These are phyloP conservation scores for Myotis yumanensis DNA, from an alignment of 2,113 vertebrate species.

Conservation along the genomic window DNA sequence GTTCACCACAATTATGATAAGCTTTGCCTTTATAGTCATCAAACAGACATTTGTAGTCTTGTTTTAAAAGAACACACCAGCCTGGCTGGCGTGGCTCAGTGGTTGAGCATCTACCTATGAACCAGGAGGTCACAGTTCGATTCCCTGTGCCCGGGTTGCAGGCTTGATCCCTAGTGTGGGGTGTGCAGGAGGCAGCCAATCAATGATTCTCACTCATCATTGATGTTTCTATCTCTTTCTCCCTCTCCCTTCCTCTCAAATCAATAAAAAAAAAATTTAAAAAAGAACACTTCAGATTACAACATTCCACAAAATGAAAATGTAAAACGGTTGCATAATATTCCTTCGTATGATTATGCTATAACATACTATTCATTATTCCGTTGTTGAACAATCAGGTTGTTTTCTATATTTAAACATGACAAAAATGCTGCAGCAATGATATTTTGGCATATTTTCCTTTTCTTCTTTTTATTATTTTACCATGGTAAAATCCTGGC, in stretches of 20 bases:
- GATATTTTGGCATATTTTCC: background rate
- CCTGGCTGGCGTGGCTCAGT: too few relatives aligned
- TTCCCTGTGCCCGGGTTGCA: too few relatives aligned
- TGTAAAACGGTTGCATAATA: background rate
- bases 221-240: too few relatives aligned
- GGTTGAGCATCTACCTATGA: too few relatives aligned
- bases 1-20: background rate
- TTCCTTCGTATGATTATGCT: background rate
- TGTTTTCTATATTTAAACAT: background rate
- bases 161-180: too few relatives aligned
- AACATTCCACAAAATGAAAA: constrained; percentile 25
- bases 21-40: background rate
- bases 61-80: background rate
- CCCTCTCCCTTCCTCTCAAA: too few relatives aligned
- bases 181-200: too few relatives aligned
- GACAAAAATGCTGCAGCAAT: background rate
- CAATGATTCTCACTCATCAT: too few relatives aligned
- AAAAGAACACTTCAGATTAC: background rate
- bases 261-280: too few relatives aligned
- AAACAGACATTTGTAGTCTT: constrained; percentile 19
- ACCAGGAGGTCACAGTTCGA: too few relatives aligned
- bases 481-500: background rate
- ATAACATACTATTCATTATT: background rate
- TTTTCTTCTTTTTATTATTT: constrained; percentile 41
- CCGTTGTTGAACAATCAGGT: background rate